These are phyloP conservation scores for Leucoraja erinaceus DNA, from an alignment of 2,113 vertebrate species.

Conservation along the genomic window DNA sequence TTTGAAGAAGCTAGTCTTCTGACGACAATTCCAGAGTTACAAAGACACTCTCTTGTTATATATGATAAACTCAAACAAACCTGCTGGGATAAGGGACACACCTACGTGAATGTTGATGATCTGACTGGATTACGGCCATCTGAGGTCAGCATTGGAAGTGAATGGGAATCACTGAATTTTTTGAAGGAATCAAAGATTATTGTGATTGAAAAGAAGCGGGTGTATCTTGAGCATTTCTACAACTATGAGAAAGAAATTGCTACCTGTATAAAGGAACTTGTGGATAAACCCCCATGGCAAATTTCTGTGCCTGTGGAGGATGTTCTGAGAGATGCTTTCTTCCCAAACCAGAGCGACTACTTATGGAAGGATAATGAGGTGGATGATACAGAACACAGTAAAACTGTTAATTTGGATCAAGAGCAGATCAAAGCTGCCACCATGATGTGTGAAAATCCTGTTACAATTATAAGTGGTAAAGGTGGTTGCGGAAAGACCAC, in stretches of 20 bases:
- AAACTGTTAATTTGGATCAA: slow-evolving; percentile 49
- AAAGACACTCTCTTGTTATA: slow-evolving; percentile 60
- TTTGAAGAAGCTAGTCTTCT: slow-evolving; percentile 60
- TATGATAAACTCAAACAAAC: slow-evolving; percentile 58
- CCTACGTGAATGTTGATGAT: slow-evolving; percentile 51
- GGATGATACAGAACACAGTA: neutral
- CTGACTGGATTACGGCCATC: slow-evolving; percentile 46
- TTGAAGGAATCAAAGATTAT: slow-evolving; percentile 57
- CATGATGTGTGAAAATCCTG: slow-evolving; percentile 68
- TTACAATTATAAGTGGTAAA: slow-evolving; percentile 74
- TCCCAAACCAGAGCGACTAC: neutral
- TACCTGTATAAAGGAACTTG: slow-evolving; percentile 48
- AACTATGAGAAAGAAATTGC: slow-evolving; percentile 62
- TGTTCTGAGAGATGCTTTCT: slow-evolving; percentile 45
- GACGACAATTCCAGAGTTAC: slow-evolving; percentile 50
- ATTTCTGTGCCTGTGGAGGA: slow-evolving; percentile 54
- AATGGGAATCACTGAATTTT: slow-evolving; percentile 63
- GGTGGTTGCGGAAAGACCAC: slow-evolving; percentile 79
- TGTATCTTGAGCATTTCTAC: slow-evolving; percentile 59
- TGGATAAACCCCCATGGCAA: slow-evolving; percentile 47
- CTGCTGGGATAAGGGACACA: slow-evolving; percentile 61
- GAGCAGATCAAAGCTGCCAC: slow-evolving; percentile 61
- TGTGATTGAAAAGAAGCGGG: slow-evolving; percentile 46
- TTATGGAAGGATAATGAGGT: neutral
- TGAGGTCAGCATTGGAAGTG: slow-evolving; percentile 45